Conservation (phyloP, 2,888 invertebrate genomes). For the Electrophaes corylata region DNA sequence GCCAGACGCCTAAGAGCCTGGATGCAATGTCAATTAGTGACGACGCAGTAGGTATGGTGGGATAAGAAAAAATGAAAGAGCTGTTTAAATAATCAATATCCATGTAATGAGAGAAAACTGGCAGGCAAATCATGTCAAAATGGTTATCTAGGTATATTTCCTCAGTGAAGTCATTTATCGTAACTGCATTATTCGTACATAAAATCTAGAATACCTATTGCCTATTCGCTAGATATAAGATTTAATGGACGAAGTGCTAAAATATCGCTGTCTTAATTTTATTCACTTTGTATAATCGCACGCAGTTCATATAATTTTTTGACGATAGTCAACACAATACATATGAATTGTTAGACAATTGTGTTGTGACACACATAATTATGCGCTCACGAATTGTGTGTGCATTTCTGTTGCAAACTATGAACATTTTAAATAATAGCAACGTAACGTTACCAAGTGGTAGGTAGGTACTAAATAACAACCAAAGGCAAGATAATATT, state of each 20-base stretch:
- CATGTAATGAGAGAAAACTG: slow-evolving; percentile 68
- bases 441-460: background rate
- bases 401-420: background rate
- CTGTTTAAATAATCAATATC: slow-evolving; percentile 51
- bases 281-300: slow-evolving; percentile 15
- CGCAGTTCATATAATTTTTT: too few species aligned
- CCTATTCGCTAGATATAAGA: slow-evolving; percentile 51
- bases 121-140: slow-evolving; percentile 68
- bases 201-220: slow-evolving; percentile 59
- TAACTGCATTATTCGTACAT: slow-evolving; percentile 41
- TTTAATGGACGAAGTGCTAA: slow-evolving; percentile 52
- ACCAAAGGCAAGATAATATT: background rate
- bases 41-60: too few species aligned
- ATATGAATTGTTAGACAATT: background rate
- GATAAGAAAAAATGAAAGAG: slow-evolving; percentile 10
- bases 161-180: slow-evolving; percentile 56
- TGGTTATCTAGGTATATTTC: slow-evolving; percentile 44
- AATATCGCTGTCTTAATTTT: slow-evolving; percentile 34
- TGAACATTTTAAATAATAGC: background rate
- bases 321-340: background rate
- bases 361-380: background rate
- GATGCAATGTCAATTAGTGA: too few species aligned
- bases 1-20: too few species aligned
- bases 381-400: background rate
- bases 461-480: background rate